Conservation (phyloP, 2,888 invertebrate species). For the Orthosia gothica region DNA sequence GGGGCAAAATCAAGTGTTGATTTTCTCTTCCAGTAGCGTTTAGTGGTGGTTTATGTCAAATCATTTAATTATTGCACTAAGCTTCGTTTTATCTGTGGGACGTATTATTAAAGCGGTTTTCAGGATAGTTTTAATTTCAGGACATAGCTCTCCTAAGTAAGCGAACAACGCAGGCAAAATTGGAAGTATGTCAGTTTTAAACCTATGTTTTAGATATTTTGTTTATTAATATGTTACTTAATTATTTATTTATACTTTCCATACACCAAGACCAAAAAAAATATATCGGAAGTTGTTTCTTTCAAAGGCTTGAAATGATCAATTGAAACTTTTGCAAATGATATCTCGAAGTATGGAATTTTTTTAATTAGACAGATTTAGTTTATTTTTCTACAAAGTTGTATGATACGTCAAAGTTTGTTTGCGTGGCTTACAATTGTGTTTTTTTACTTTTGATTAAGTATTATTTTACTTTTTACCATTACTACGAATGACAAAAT, state of each 20-base stretch:
- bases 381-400: conserved; percentile 43
- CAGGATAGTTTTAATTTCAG: conserved; percentile 50
- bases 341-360: conserved; percentile 45
- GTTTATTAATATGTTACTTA: conserved; percentile 34
- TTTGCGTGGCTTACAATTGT: background rate
- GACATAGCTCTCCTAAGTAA: conserved; percentile 58
- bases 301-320: background rate
- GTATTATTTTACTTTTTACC: too few species aligned
- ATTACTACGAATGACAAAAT: background rate
- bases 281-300: background rate
- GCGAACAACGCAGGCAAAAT: conserved; percentile 58
- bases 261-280: conserved; percentile 32
- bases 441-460: background rate
- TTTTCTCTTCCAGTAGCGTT: conserved; percentile 25
- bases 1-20: conserved; percentile 33
- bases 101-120: conserved; percentile 62
- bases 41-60: conserved; percentile 44
- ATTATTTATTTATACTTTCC: conserved; percentile 37
- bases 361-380: conserved; percentile 5
- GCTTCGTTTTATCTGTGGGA: conserved; percentile 36
- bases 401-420: conserved; percentile 50
- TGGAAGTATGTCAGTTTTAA: conserved; percentile 27
- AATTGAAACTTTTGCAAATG: background rate
- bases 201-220: conserved; percentile 25
- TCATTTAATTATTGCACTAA: conserved; percentile 32